Evolutionary conservation across 2,888 invertebrate species (phyloP).

Genomic region (Napeogenes inachia): DNA sequence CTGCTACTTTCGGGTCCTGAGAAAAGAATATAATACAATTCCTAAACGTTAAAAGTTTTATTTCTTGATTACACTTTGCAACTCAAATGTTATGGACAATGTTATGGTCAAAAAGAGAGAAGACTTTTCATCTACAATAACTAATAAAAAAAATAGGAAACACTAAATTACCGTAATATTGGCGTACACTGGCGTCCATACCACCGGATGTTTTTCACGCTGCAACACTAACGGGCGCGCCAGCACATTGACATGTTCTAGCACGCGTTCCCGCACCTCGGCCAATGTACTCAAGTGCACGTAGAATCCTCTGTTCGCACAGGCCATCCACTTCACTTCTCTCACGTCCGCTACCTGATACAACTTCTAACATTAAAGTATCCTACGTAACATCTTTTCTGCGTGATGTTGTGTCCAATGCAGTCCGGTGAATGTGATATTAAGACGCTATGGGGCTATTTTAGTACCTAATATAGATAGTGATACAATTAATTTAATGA

Average conservation of each 20-base stretch:
- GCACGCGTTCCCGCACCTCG: slow-evolving; percentile 97
- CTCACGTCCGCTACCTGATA: slow-evolving; percentile 88
- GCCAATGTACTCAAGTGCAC: slow-evolving; percentile 97
- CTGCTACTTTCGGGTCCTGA: slow-evolving; percentile 92
- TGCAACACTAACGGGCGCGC: slow-evolving; percentile 95
- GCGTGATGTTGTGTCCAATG: slow-evolving; percentile 35
- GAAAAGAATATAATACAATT: too few relatives aligned
- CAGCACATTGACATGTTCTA: slow-evolving; percentile 98
- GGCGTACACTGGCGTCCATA: slow-evolving; percentile 98
- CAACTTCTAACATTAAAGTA: slow-evolving; percentile 40
- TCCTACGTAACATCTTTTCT: slow-evolving; percentile 14
- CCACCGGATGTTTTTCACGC: slow-evolving; percentile 89
- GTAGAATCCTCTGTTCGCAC: slow-evolving; percentile 96
- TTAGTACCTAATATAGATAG: too few relatives aligned
- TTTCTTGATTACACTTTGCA: too few relatives aligned
- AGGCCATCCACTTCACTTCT: slow-evolving; percentile 99
- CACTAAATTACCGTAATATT: slow-evolving; percentile 85
- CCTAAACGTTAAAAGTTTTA: too few relatives aligned
- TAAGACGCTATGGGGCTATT: slow-evolving; percentile 13
- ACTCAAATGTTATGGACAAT: too few relatives aligned
- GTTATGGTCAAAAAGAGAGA: too few relatives aligned
- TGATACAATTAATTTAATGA: too few relatives aligned
- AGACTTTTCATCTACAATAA: neutral
- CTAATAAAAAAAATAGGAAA: neutral
- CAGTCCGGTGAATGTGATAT: slow-evolving; percentile 27